Evolutionary conservation across 1,140 invertebrate species (phyloP).

Genomic region (Drosophila malerkotliana): DNA sequence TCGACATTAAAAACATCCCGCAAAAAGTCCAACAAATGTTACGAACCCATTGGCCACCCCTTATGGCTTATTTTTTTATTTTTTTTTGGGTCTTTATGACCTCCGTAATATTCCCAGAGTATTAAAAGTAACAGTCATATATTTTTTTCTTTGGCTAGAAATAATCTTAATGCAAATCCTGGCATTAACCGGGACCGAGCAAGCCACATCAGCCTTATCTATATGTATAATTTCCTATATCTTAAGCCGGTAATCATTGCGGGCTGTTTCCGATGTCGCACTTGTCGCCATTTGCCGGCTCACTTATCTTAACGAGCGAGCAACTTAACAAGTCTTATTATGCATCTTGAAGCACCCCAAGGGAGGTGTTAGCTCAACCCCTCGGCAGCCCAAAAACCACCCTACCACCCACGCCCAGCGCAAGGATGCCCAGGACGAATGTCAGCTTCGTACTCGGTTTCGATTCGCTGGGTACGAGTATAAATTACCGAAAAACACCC

Average conservation of each 20-base stretch:
- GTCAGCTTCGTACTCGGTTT: constrained; percentile 35
- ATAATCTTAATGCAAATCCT: constrained; percentile 32
- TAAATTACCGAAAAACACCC: constrained; percentile 67
- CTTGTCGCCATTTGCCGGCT: constrained; percentile 79
- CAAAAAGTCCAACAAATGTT: background rate
- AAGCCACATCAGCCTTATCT: constrained; percentile 29
- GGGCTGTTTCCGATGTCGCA: constrained; percentile 70
- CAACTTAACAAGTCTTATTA: constrained; percentile 82
- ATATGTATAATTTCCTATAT: constrained; percentile 50
- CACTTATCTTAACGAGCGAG: constrained; percentile 81
- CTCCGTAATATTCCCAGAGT: constrained; percentile 3
- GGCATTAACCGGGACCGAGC: constrained; percentile 16
- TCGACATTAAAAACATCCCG: background rate
- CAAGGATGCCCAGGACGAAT: background rate
- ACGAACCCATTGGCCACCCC: background rate
- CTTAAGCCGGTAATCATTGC: constrained; percentile 73
- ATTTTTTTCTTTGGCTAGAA: background rate
- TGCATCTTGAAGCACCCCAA: constrained; percentile 61
- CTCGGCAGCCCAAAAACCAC: constrained; percentile 1
- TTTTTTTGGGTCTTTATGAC: background rate
- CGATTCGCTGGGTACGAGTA: constrained; percentile 21
- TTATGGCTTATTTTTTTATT: constrained; percentile 10
- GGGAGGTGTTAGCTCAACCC: constrained; percentile 36
- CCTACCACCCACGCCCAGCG: constrained; percentile 1
- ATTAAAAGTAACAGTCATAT: constrained; percentile 12